Evolutionary conservation across 2,888 invertebrate species (phyloP).

Genomic region (Phragmatobia fuliginosa): DNA sequence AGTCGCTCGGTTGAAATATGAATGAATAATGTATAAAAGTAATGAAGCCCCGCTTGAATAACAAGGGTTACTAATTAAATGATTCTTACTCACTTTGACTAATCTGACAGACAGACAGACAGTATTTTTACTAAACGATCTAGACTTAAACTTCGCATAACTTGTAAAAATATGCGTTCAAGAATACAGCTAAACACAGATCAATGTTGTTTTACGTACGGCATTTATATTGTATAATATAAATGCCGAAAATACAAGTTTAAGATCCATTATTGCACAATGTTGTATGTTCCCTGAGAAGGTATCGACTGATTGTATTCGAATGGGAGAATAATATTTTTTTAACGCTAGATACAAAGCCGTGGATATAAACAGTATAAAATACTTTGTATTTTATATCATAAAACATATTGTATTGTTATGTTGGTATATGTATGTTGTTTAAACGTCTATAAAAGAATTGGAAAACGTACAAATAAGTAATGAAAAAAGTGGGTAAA

Average conservation of each 20-base stretch:
- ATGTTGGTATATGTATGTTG: not conserved
- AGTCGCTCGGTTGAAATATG: not conserved
- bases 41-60: not conserved
- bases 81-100: not conserved
- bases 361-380: not conserved
- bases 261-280: too few relatives aligned
- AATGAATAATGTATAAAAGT: not conserved
- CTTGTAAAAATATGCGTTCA: too few relatives aligned
- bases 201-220: too few relatives aligned
- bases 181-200: too few relatives aligned
- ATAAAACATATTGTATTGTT: not conserved
- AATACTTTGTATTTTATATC: not conserved
- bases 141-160: too few relatives aligned
- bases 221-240: too few relatives aligned
- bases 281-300: not conserved
- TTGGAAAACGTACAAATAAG: not conserved
- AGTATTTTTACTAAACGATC: not conserved
- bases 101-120: not conserved
- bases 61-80: conserved; percentile 4
- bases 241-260: too few relatives aligned
- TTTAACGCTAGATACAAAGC: not conserved
- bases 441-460: not conserved
- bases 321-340: not conserved
- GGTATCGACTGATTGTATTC: not conserved
- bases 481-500: conserved; percentile 13